Percentiles rank a stretch among this genome's conserved stretches.
phyloP scores from a whole-genome alignment of 2,113 vertebrate genomes.

The Protobothrops flavoviridis region DNA sequence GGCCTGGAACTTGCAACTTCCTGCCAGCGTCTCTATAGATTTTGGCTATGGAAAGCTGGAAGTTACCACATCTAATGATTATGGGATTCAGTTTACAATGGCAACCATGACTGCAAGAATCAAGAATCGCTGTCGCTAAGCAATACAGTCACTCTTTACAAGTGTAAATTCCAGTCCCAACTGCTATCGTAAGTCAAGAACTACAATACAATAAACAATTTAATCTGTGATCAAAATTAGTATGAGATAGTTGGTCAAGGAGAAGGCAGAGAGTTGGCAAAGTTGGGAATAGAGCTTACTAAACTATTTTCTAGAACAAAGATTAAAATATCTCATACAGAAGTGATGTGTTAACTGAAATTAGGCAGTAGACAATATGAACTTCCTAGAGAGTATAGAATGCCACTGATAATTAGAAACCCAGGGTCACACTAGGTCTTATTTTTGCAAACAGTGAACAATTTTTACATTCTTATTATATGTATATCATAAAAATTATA shows the following conservation, averaged over 20 bases:
- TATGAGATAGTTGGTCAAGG: neutral
- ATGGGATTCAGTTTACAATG: neutral
- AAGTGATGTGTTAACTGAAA: constrained; percentile 5
- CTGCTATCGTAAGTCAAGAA: neutral
- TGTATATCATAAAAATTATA: constrained; percentile 66
- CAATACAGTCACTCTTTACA: neutral
- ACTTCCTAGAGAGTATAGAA: neutral
- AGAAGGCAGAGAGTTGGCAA: neutral
- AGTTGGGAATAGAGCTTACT: neutral
- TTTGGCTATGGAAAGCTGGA: neutral
- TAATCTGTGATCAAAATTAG: neutral
- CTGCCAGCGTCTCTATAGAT: neutral
- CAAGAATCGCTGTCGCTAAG: neutral
- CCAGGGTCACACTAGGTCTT: neutral
- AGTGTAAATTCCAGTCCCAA: neutral
- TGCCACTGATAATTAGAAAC: neutral
- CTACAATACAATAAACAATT: neutral
- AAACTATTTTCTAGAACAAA: neutral
- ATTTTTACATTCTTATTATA: constrained; percentile 32
- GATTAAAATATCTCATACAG: neutral
- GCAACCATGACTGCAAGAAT: neutral
- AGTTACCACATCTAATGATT: neutral
- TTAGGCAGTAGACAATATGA: neutral
- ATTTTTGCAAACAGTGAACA: neutral
- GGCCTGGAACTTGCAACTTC: neutral